A percentile compares a stretch with the other conserved stretches of the same genome.
These are phyloP conservation scores for Erpetoichthys calabaricus DNA, from an alignment of 2,797 vertebrate genomes.

Conservation along the genomic window DNA sequence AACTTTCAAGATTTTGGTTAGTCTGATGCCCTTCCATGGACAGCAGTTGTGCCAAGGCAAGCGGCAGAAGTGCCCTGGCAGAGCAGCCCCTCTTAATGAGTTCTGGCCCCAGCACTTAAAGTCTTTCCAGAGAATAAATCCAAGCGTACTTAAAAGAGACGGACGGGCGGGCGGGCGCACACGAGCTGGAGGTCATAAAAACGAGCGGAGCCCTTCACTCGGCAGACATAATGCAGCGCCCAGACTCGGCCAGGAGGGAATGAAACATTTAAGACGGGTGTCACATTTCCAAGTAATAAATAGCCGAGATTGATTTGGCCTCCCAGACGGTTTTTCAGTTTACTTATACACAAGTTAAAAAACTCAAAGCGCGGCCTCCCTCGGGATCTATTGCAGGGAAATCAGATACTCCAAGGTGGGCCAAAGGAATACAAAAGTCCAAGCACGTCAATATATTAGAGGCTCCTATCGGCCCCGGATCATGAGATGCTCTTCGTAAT, in stretches of 20 bases:
- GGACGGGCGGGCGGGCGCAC: conserved; percentile 13
- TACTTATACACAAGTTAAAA: conserved; percentile 76
- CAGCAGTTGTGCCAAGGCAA: no score
- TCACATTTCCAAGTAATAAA: conserved; percentile 97
- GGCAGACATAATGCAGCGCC: conserved; percentile 53
- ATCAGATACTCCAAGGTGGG: conserved; percentile 69
- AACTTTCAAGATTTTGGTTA: no score
- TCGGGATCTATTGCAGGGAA: conserved; percentile 73
- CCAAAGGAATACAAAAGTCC: conserved; percentile 60
- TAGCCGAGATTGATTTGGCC: conserved; percentile 93
- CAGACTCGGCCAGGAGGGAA: conserved; percentile 75
- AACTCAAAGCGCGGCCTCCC: conserved; percentile 69
- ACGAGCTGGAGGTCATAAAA: neutral
- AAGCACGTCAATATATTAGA: conserved; percentile 63
- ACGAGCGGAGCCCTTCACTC: conserved; percentile 17
- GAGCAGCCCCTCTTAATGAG: no score
- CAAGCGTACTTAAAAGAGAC: conserved; percentile 69
- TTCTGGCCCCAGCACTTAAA: conserved; percentile 55
- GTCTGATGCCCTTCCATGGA: no score
- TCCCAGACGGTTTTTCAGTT: conserved; percentile 74
- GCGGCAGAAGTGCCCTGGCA: no score
- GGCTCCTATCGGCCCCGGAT: conserved; percentile 39
- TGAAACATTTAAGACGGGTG: conserved; percentile 82
- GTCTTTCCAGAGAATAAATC: conserved; percentile 66
- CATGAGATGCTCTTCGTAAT: conserved; percentile 23